Evolutionary conservation across 2,888 invertebrate genomes (phyloP).

Genomic region (Ischnus inquisitorius): DNA sequence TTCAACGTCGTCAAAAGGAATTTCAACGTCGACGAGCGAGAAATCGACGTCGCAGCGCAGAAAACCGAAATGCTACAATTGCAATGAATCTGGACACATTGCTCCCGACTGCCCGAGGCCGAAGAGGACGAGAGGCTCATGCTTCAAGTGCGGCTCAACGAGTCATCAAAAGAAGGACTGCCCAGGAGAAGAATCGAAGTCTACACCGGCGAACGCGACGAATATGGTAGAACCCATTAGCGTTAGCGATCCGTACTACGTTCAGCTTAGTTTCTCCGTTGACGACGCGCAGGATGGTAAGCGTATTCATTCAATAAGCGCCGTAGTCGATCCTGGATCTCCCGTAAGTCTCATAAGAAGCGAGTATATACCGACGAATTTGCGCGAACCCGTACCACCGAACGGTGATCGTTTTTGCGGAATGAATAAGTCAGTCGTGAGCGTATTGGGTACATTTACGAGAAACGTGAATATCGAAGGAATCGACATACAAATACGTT

Average conservation of each 20-base stretch:
- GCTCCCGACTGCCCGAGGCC: conserved; percentile 11
- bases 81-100: conserved; percentile 26
- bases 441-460: conserved; percentile 51
- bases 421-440: conserved; percentile 52
- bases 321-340: conserved; percentile 58
- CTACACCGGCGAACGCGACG: conserved; percentile 32
- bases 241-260: conserved; percentile 51
- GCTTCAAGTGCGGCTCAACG: conserved; percentile 31
- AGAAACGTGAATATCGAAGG: conserved; percentile 36
- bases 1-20: conserved; percentile 18
- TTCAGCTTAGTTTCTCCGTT: too few species aligned
- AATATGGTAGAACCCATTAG: conserved; percentile 46
- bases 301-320: conserved; percentile 38
- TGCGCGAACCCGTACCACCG: conserved; percentile 51
- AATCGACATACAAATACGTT: conserved; percentile 46
- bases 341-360: conserved; percentile 56
- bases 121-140: conserved; percentile 16
- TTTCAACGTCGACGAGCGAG: conserved; percentile 22
- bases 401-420: conserved; percentile 54
- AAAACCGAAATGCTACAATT: conserved; percentile 32
- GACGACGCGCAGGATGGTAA: conserved; percentile 39
- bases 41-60: conserved; percentile 18
- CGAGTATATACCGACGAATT: conserved; percentile 44
- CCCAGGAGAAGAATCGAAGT: conserved; percentile 30
- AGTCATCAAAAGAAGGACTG: conserved; percentile 26